Evolutionary conservation across 2,888 invertebrate species (phyloP).

Genomic region (Ophion ellenae): DNA sequence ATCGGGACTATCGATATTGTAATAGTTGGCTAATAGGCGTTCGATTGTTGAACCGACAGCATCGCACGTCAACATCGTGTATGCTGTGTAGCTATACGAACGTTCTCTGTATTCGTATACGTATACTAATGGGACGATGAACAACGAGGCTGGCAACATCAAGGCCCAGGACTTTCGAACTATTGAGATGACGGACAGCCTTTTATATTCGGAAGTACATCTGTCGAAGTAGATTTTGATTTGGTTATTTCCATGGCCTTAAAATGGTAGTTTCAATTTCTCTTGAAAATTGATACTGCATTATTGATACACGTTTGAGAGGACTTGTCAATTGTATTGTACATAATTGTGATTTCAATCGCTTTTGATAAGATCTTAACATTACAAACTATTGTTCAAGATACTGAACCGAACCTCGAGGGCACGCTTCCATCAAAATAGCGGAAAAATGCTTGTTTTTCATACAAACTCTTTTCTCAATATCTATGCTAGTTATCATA

Average conservation of each 20-base stretch:
- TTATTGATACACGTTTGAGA: too few species aligned
- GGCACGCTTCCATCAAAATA: too few species aligned
- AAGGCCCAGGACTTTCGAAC: constrained; percentile 17
- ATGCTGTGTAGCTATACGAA: constrained; percentile 23
- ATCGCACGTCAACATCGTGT: constrained; percentile 36
- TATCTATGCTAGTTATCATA: too few species aligned
- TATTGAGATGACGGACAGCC: constrained; percentile 13
- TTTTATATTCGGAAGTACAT: constrained; percentile 29
- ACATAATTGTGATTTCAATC: too few species aligned
- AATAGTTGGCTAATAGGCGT: constrained; percentile 79
- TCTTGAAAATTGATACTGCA: too few species aligned
- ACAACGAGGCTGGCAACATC: constrained; percentile 36
- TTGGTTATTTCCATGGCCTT: constrained; percentile 19
- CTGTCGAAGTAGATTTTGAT: not conserved
- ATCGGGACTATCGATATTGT: constrained; percentile 77
- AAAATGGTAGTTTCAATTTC: not conserved
- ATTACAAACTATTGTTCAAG: too few species aligned
- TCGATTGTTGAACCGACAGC: constrained; percentile 72
- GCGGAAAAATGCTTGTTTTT: too few species aligned
- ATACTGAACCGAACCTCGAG: too few species aligned
- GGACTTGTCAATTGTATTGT: too few species aligned
- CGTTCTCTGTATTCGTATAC: constrained; percentile 5
- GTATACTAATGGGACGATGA: not conserved
- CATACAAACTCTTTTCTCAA: too few species aligned
- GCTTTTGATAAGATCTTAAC: too few species aligned